Percentiles rank a stretch among this genome's conserved stretches.
Conservation (phyloP, 2,797 vertebrate genomes). For the Cirrhinus mrigala region DNA sequence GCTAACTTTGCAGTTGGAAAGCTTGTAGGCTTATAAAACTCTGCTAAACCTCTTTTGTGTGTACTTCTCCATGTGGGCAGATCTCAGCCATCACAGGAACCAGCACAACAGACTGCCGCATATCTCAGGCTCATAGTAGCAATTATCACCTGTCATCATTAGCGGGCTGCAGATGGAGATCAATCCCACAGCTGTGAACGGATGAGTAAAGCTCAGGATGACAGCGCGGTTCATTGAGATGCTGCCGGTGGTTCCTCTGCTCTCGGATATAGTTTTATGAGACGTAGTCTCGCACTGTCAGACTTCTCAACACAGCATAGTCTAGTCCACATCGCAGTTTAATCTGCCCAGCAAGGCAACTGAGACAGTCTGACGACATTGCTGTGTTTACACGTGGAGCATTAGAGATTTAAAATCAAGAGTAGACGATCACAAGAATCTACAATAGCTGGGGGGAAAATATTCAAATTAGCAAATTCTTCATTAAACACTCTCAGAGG, state of each 20-base stretch:
- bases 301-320: neutral
- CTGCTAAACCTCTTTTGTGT: conserved; percentile 63
- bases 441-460: neutral
- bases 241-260: neutral
- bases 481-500: too few relatives aligned
- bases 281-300: neutral
- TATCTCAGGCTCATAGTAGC: conserved; percentile 79
- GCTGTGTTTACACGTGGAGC: neutral
- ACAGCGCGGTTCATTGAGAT: conserved; percentile 66
- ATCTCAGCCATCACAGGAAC: conserved; percentile 46
- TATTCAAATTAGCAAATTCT: neutral
- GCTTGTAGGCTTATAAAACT: conserved; percentile 77
- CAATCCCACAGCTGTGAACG: conserved; percentile 72
- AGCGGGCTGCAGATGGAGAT: conserved; percentile 70
- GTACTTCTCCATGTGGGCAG: conserved; percentile 41
- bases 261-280: neutral
- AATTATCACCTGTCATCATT: conserved; percentile 76
- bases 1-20: conserved; percentile 74
- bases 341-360: neutral
- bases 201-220: conserved; percentile 73
- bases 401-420: neutral
- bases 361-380: neutral
- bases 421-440: too few relatives aligned
- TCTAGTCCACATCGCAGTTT: neutral
- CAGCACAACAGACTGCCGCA: conserved; percentile 63